A percentile compares a stretch with the other conserved stretches of the same genome.
These are phyloP conservation scores for Cygnus olor DNA, from an alignment of 2,797 vertebrate genomes.

Conservation along the genomic window DNA sequence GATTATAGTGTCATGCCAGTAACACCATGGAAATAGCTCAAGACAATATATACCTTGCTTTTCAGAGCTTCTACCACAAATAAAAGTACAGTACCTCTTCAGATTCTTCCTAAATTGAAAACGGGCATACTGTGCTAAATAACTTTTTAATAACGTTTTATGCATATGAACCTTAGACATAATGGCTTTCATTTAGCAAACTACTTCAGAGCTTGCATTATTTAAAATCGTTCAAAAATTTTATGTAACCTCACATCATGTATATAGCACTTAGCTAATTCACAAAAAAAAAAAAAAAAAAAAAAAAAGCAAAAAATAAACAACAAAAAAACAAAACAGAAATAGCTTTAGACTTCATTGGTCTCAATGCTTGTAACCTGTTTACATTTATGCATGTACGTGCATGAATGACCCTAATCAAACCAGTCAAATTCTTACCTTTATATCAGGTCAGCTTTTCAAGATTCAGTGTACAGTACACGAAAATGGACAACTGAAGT, in stretches of 20 bases:
- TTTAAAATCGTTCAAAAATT: neutral
- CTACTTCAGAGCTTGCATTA: neutral
- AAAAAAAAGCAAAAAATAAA: no score
- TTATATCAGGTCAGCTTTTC: neutral
- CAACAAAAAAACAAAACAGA: neutral
- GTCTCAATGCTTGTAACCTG: neutral
- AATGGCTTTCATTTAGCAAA: neutral
- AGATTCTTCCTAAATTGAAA: neutral
- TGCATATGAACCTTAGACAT: neutral
- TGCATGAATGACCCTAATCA: neutral
- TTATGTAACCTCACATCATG: neutral
- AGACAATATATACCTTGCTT: slow-evolving; percentile 43
- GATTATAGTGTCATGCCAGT: slow-evolving; percentile 68
- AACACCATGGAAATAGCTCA: slow-evolving; percentile 61
- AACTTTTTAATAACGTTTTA: neutral
- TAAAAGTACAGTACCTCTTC: neutral
- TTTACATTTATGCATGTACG: neutral
- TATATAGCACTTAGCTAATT: neutral
- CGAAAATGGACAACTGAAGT: neutral
- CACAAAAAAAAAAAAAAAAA: neutral
- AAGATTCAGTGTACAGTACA: neutral
- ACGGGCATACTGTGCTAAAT: neutral
- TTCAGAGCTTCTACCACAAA: slow-evolving; percentile 26
- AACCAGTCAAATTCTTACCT: neutral
- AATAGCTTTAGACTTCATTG: neutral